Conservation (phyloP, 2,113 vertebrate species). For the Vanacampus margaritifer region DNA sequence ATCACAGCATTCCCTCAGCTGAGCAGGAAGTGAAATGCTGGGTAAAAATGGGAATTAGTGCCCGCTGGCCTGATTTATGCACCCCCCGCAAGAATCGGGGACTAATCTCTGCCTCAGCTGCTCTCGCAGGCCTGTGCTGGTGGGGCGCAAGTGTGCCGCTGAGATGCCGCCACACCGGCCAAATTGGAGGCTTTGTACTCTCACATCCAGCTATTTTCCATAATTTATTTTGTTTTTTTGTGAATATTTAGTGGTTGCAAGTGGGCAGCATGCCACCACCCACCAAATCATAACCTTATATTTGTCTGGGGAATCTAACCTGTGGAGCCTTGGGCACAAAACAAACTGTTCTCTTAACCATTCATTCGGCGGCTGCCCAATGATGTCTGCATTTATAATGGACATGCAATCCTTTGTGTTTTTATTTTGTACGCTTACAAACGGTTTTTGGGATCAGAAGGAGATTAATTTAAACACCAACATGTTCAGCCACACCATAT, state of each 20-base stretch:
- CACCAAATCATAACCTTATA: neutral
- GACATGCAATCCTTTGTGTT: neutral
- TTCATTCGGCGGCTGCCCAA: neutral
- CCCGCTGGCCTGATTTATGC: slow-evolving; percentile 5
- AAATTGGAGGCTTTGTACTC: slow-evolving; percentile 7
- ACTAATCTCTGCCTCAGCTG: neutral
- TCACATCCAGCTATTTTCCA: neutral
- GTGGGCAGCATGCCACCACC: neutral
- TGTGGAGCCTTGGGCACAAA: neutral
- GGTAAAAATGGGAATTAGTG: slow-evolving; percentile 4
- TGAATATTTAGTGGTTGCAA: neutral
- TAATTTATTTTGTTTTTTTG: neutral
- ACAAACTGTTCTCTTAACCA: neutral
- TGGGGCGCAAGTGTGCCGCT: slow-evolving; percentile 1
- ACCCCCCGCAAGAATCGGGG: neutral
- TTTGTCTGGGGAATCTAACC: neutral
- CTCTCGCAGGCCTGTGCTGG: neutral
- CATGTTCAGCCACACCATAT: no score
- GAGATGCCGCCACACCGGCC: slow-evolving; percentile 1
- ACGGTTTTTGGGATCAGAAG: no score
- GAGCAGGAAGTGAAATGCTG: slow-evolving; percentile 7
- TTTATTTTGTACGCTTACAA: neutral
- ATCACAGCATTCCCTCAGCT: neutral
- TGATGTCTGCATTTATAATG: neutral
- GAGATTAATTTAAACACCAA: no score